Conservation (phyloP, 2,113 vertebrate species). For the Ceuthmochares aereus region DNA sequence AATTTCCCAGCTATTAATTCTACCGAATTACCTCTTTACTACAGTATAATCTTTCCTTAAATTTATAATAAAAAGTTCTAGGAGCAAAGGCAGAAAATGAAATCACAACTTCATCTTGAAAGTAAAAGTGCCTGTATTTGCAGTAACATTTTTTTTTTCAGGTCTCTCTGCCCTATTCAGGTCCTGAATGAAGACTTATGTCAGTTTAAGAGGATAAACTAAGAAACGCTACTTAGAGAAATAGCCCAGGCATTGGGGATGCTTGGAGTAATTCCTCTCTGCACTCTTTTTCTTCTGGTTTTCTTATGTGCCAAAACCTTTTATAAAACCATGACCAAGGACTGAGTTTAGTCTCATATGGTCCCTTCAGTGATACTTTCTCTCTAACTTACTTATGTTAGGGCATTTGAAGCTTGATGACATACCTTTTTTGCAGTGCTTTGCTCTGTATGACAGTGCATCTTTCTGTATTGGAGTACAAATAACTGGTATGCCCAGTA, state of each 20-base stretch:
- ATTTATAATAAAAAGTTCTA: not conserved
- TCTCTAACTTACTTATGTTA: not conserved
- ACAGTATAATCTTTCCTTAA: not conserved
- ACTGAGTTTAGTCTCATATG: accelerated
- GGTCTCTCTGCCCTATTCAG: not conserved
- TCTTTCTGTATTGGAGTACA: not conserved
- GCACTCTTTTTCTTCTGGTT: not conserved
- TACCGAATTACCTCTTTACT: slow-evolving; percentile 11
- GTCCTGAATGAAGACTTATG: not conserved
- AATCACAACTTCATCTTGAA: not conserved
- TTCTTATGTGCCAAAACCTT: not conserved
- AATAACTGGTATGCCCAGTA: not conserved
- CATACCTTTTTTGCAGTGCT: not conserved
- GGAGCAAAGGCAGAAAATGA: not conserved
- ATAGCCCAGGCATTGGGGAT: not conserved
- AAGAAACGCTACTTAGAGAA: not conserved
- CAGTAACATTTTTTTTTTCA: not conserved
- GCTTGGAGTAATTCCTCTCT: not conserved
- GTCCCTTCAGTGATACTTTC: not conserved
- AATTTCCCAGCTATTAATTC: slow-evolving; percentile 37
- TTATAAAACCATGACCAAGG: not conserved
- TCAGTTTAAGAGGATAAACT: not conserved
- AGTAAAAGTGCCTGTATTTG: not conserved
- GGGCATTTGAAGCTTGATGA: not conserved
- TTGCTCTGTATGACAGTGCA: not conserved